Evolutionary conservation across 2,113 vertebrate genomes (phyloP).

Genomic region (Carassius auratus): DNA sequence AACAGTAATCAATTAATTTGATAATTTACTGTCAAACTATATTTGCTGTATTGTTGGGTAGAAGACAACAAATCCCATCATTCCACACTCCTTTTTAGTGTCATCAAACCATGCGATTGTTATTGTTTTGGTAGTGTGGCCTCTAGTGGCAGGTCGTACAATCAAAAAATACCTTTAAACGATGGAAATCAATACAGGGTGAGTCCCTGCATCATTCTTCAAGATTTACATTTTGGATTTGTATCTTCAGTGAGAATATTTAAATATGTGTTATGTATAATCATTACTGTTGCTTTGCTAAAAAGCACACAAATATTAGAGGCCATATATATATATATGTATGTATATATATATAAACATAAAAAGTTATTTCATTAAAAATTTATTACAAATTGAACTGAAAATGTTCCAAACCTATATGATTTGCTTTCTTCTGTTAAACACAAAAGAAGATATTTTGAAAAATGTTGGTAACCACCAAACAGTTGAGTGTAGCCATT

Average conservation of each 20-base stretch:
- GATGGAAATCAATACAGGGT: constrained; percentile 21
- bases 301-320: neutral
- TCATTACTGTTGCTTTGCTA: neutral
- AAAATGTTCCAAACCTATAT: neutral
- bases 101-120: too few relatives aligned
- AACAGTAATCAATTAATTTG: too few relatives aligned
- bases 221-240: neutral
- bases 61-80: too few relatives aligned
- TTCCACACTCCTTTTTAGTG: too few relatives aligned
- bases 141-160: too few relatives aligned
- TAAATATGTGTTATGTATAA: neutral
- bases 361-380: too few relatives aligned
- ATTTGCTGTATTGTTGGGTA: too few relatives aligned
- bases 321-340: neutral
- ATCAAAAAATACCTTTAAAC: neutral
- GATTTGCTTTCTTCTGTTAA: too few relatives aligned
- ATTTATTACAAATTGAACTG: too few relatives aligned
- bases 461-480: too few relatives aligned
- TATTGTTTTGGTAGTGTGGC: too few relatives aligned
- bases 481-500: neutral
- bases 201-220: neutral
- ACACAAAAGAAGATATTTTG: neutral
- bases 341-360: neutral
- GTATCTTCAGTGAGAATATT: constrained; percentile 8
- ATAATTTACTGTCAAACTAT: too few relatives aligned